Evolutionary conservation across 2,888 invertebrate species (phyloP), one percentile per base, ranked within the genome.

Genomic region (Andrena marginata): DNA sequence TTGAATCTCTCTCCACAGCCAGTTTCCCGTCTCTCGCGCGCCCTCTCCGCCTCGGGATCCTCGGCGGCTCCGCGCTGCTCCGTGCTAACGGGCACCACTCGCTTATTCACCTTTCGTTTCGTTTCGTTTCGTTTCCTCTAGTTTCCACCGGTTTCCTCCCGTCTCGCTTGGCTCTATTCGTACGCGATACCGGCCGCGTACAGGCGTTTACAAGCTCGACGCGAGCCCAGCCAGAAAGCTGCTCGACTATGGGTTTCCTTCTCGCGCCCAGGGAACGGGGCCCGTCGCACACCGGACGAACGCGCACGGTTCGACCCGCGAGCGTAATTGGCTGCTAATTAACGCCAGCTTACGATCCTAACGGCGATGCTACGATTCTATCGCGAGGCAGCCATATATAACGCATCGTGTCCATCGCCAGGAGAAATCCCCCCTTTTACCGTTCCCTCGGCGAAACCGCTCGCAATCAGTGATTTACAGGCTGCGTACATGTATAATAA

Each of bases 1-100:
- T 89, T 87, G 86, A 89, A 89, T 89, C 84, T 87, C 87, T 84
- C 89, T 85, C 79, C 77, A 67, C 74, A 65, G 79, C 78, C 75
- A 69, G 67, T 77, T 77, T 49, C 33, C 49, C 68, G 67, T 67
- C 59, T 62, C 64, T 51, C 63, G 35, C 68, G 42, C 51, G 8
- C 59, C 23, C 60, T 70, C 74, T 10, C 49, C 56, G 42, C 42
- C 42, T 5, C 16, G 42, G 2, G 13, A 16, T 13, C 20, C 69
- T 3, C 51, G 35, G 7, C 54, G 35, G 33, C 5, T 2, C 2
- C 2, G 42, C 42, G 42, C 16, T 49, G 33, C 2, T 23, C 10
- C 35, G 10, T 35, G 29, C 59, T 35, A 20, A n/a, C 5, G 33
- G 7, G 35, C 2, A 16, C 33, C 33, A 10, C 49, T 72, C 20